Percentiles rank a stretch among this genome's conserved stretches.
phyloP scores from a whole-genome alignment of 2,113 vertebrate genomes.

The Rallus limicola region DNA sequence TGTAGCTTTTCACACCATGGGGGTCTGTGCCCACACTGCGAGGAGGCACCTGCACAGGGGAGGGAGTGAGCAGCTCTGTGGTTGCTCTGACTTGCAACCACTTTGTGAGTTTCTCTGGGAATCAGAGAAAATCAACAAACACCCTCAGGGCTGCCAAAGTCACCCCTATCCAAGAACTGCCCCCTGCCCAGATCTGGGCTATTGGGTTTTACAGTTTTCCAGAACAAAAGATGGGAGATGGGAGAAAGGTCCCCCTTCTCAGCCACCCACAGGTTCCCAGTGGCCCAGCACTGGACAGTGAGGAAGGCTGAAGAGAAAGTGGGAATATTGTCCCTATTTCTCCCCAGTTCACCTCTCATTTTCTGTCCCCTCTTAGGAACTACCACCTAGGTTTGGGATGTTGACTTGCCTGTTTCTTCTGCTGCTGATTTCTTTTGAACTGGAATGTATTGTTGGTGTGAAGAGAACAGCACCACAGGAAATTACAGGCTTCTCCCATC shows the following conservation, averaged over 20 bases:
- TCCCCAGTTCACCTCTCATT: not conserved
- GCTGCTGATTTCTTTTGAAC: not conserved
- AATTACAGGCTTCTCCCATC: not conserved
- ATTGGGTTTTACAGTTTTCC: not conserved
- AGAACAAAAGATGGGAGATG: not conserved
- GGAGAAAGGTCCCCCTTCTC: not conserved
- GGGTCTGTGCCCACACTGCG: not conserved
- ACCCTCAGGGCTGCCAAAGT: not conserved
- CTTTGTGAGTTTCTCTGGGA: not conserved
- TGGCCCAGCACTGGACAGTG: too few relatives aligned
- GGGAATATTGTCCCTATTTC: not conserved
- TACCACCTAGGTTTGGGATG: not conserved
- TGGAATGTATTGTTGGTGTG: not conserved
- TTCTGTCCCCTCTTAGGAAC: not conserved
- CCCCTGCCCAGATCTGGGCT: not conserved
- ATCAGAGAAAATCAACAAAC: not conserved
- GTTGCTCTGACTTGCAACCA: not conserved
- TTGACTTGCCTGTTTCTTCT: not conserved
- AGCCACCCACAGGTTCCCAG: not conserved
- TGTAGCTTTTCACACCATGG: not conserved
- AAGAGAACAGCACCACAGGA: not conserved
- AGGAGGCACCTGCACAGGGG: not conserved
- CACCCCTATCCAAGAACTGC: not conserved
- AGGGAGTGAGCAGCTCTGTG: not conserved
- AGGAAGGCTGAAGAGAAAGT: not conserved